Evolutionary conservation across 2,888 invertebrate genomes (phyloP).

Genomic region (Cosmia trapezina): DNA sequence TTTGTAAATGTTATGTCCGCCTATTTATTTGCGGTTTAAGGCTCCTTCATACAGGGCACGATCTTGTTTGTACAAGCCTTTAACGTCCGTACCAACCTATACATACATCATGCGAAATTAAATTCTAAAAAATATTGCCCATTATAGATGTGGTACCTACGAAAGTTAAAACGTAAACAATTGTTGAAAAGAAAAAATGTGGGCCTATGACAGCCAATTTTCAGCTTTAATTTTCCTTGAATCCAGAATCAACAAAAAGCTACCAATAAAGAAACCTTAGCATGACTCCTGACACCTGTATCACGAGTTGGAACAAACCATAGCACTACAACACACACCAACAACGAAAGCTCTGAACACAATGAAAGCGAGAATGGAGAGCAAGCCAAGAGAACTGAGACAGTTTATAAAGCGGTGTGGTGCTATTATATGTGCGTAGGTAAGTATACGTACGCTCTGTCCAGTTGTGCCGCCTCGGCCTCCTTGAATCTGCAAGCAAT

Average conservation of each 20-base stretch:
- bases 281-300: slow-evolving; percentile 31
- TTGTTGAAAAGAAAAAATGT: not conserved
- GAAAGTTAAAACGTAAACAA: not conserved
- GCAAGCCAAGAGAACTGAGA: slow-evolving; percentile 79
- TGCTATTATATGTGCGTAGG: slow-evolving; percentile 80
- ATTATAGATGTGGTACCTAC: not conserved
- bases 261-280: slow-evolving; percentile 6
- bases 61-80: not conserved
- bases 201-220: not conserved
- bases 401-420: slow-evolving; percentile 76
- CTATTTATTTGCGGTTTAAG: slow-evolving; percentile 24
- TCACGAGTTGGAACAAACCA: slow-evolving; percentile 41
- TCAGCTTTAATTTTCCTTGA: not conserved
- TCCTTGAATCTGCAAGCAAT: slow-evolving; percentile 96
- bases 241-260: slow-evolving; percentile 25
- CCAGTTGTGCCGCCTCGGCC: slow-evolving; percentile 94
- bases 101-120: not conserved
- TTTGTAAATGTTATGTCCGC: slow-evolving; percentile 8
- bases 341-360: slow-evolving; percentile 61
- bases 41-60: too few species aligned
- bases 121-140: not conserved
- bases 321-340: slow-evolving; percentile 58
- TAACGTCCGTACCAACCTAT: not conserved
- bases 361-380: slow-evolving; percentile 71
- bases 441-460: slow-evolving; percentile 95